These are phyloP conservation scores for Lymantria monacha DNA, from an alignment of 2,888 invertebrate genomes.

Conservation along the genomic window DNA sequence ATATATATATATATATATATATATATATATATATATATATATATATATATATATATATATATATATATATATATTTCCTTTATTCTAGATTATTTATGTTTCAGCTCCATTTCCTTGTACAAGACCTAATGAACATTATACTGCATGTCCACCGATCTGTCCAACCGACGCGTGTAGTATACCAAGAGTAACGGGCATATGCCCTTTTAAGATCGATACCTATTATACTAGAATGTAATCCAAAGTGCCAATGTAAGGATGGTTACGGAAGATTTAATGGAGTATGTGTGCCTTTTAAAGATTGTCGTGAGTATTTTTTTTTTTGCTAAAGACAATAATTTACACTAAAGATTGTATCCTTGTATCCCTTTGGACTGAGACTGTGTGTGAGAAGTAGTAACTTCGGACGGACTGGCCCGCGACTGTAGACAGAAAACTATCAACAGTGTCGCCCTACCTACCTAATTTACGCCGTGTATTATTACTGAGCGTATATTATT, in stretches of 20 bases:
- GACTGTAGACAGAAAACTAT: no score
- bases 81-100: not conserved
- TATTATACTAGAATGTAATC: constrained; percentile 34
- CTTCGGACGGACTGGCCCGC: no score
- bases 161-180: constrained; percentile 45
- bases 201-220: constrained; percentile 36
- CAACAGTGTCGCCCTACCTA: no score
- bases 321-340: not conserved
- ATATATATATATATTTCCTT: no score
- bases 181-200: constrained; percentile 37
- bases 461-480: no score
- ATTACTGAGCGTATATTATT: no score
- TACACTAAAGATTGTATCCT: no score
- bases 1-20: no score
- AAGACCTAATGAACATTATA: constrained; percentile 38
- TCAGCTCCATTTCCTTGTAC: constrained; percentile 1
- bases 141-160: constrained; percentile 44
- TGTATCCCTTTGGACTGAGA: no score
- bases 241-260: constrained; percentile 43
- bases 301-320: constrained; percentile 44
- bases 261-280: constrained; percentile 42
- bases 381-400: no score
- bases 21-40: no score
- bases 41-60: no score
- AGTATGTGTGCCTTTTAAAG: constrained; percentile 41